Evolutionary conservation across 1,140 invertebrate genomes (phyloP), one percentile per base, ranked within the genome.

Genomic region (Meloidogyne floridensis): DNA sequence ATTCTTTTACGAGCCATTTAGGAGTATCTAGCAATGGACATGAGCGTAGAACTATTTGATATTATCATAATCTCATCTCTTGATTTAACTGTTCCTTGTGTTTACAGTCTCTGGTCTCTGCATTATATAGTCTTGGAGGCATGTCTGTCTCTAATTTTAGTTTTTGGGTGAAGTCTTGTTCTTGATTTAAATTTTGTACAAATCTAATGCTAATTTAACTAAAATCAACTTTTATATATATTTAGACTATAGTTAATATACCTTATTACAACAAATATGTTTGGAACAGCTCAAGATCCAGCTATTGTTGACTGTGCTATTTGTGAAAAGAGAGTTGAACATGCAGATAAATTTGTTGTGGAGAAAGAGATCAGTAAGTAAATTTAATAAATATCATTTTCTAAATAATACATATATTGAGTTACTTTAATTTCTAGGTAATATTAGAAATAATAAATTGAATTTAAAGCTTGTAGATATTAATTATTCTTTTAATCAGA

Each of bases 361-460:
- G 77, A 81, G 42, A 80, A 81, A 51, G 80, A 81, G 32, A 77
- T 69, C 47, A 81, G 80, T 81, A 81, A 77, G 32, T 70, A 9
- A 20, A 8, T 80, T 42, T 47, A 77, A 51, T 77, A 15, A 10
- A 77, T 76, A 15, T 53, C 3, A 10, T 56, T 56, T 15, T 2
- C 15, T 53, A 77, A 51, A 13, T 13, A 43, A 77, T 32, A 15
- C 15, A 77, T 32, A 15, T 32, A 32, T 32, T 32, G 32, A 32
- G 32, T 32, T 32, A 32, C 32, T 32, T 32, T 32, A 32, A 32
- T 32, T 32, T 32, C 32, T 32, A 32, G 32, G 32, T 32, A 32
- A 32, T 32, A 32, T 32, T 32, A 32, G 32, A 32, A 32, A 32
- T 32, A 32, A 32, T 32, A 32, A 32, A 42, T 77, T 72, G 3